Base-by-base conservation (phyloP, 2,888 invertebrate species). In the Monochamus alternatus region DNA sequence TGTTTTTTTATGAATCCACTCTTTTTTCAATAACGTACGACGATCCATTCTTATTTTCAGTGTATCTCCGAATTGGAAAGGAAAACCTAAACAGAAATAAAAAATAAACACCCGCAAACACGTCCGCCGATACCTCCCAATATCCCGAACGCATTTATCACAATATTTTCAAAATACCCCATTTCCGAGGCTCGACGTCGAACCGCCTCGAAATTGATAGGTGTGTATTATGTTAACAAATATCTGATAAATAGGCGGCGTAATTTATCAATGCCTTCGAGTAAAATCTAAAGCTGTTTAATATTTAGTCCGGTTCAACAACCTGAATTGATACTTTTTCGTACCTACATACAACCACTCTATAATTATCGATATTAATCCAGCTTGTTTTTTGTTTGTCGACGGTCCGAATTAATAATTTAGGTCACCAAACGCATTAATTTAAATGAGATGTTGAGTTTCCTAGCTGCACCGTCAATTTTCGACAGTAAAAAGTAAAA, bases 381-480 rank as follows among this genome's bases (percentile, higher is more conserved):
- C 44, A 51, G 62, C 60, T 71, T 43, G 71, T 62, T 62, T 71
- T 63, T 63, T 63, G 63, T 71, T 71, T 63, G 63, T 66, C 5
- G 30, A n/a, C 38, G 9, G 22, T 38, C 22, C 22, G 22, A 22
- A 22, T 22, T 22, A 22, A 60, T 71, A 71, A 71, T 71, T 71
- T 71, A 52, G 71, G 71, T 71, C 71, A 63, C 7, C 32, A 32
- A 71, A 71, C 71, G 52, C 71, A 71, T 63, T 47, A 71, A 71
- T 71, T 63, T 71, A 52, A 38, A 51, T 38, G 63, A 71, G 14
- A 47, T 51, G 32, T 44, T 52, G n/a, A 60, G 32, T 47, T 32
- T 52, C 5, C 22, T 51, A 31, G 59, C n/a, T 22, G 3, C 60
- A 60, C 32, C 60, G 38, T 31, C 14, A 58, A 31, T 59, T 69